Percentiles rank a stretch among this genome's conserved stretches.
phyloP scores from a whole-genome alignment of 2,888 invertebrate genomes.

The Oegoconia quadripuncta region DNA sequence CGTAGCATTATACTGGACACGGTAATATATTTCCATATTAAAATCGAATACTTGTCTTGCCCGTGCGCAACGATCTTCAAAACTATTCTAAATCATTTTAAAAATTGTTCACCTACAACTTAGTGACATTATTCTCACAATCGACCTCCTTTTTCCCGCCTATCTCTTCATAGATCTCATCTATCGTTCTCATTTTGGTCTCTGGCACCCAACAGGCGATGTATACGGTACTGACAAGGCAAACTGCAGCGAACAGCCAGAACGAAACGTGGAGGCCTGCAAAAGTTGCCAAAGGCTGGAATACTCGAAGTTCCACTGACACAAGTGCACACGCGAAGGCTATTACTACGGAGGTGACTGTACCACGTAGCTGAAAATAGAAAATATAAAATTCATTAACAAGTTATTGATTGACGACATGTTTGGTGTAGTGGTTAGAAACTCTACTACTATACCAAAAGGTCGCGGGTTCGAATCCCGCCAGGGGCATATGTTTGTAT shows the following conservation, averaged over 20 bases:
- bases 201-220: constrained; percentile 58
- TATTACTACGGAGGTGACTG: constrained; percentile 65
- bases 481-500: too few relatives aligned
- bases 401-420: not conserved
- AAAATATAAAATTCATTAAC: not conserved
- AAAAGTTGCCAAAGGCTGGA: constrained; percentile 54
- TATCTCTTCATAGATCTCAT: constrained; percentile 64
- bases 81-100: not conserved
- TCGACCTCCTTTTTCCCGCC: constrained; percentile 40
- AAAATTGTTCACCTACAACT: constrained; percentile 38
- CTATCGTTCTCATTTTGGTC: constrained; percentile 56
- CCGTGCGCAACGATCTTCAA: too few relatives aligned
- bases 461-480: too few relatives aligned
- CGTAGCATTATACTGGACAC: too few relatives aligned
- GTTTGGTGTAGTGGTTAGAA: too few relatives aligned
- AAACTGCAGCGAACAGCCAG: constrained; percentile 61
- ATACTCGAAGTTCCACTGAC: constrained; percentile 59
- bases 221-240: constrained; percentile 60
- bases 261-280: constrained; percentile 59
- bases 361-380: constrained; percentile 58
- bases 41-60: too few relatives aligned
- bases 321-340: constrained; percentile 62
- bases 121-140: constrained; percentile 52
- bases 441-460: too few relatives aligned
- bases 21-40: too few relatives aligned